Percentiles rank a stretch among this genome's conserved stretches.
Conservation (phyloP, 2,113 vertebrate genomes). For the Sterna hirundo region DNA sequence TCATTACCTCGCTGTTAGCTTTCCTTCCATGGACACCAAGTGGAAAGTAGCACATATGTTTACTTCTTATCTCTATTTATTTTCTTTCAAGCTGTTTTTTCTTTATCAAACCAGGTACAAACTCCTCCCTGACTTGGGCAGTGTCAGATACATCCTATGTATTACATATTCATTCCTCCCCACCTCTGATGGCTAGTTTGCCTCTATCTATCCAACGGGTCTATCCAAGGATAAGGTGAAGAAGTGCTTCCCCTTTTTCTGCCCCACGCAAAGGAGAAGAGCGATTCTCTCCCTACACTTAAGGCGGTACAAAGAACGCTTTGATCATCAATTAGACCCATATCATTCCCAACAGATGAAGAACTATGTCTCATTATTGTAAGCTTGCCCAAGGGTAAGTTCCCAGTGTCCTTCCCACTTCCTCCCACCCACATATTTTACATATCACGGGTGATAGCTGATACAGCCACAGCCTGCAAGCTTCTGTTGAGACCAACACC, state of each 20-base stretch:
- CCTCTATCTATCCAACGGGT: not conserved
- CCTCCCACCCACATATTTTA: slow-evolving; percentile 41
- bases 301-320: not conserved
- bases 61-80: not conserved
- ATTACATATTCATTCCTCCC: not conserved
- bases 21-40: not conserved
- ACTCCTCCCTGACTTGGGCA: not conserved
- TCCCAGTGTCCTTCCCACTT: slow-evolving; percentile 40
- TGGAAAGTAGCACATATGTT: not conserved
- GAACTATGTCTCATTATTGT: slow-evolving; percentile 41
- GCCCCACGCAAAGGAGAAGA: not conserved
- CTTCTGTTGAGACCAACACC: slow-evolving; percentile 11
- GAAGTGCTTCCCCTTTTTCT: not conserved
- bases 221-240: not conserved
- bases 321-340: slow-evolving; percentile 59
- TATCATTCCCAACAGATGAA: slow-evolving; percentile 49
- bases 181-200: not conserved
- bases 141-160: not conserved
- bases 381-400: slow-evolving; percentile 42
- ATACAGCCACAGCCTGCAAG: slow-evolving; percentile 1
- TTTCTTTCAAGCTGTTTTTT: not conserved
- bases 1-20: not conserved
- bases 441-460: not conserved
- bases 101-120: not conserved
- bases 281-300: not conserved